Conservation (phyloP, 2,888 invertebrate genomes). For the Caenorhabditis angaria region DNA sequence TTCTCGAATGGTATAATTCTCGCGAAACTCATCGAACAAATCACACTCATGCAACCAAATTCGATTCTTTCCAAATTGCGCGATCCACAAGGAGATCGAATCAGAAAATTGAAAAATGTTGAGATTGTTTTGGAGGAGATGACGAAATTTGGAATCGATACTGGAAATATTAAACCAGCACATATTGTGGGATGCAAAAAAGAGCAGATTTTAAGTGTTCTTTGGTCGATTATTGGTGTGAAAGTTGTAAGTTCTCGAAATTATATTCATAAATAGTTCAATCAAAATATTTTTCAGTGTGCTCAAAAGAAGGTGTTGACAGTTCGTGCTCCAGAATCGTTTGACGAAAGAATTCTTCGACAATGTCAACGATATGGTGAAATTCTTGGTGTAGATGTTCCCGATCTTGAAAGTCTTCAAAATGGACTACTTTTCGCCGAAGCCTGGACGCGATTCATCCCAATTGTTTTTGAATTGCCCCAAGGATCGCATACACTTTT, state of each 20-base stretch:
- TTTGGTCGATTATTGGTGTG: constrained; percentile 48
- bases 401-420: constrained; percentile 17
- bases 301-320: constrained; percentile 6
- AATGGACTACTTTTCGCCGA: constrained; percentile 20
- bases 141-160: constrained; percentile 12
- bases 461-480: no score
- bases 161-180: constrained; percentile 16
- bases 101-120: constrained; percentile 51
- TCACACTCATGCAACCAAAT: constrained; percentile 14
- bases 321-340: not conserved
- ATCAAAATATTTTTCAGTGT: not conserved
- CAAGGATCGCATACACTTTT: no score
- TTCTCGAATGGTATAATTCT: constrained; percentile 50
- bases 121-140: constrained; percentile 34
- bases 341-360: constrained; percentile 17
- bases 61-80: constrained; percentile 13
- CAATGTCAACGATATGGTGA: constrained; percentile 16
- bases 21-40: constrained; percentile 44
- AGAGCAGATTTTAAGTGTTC: constrained; percentile 30
- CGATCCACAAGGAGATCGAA: constrained; percentile 32
- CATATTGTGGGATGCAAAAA: constrained; percentile 45
- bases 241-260: constrained; percentile 18
- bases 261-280: not conserved
- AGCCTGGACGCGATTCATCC: constrained; percentile 8
- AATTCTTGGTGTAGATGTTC: constrained; percentile 15